Percentiles rank a stretch among this genome's conserved stretches.
Evolutionary conservation across 2,888 invertebrate species (phyloP).

Genomic region (Diarsia brunnea): DNA sequence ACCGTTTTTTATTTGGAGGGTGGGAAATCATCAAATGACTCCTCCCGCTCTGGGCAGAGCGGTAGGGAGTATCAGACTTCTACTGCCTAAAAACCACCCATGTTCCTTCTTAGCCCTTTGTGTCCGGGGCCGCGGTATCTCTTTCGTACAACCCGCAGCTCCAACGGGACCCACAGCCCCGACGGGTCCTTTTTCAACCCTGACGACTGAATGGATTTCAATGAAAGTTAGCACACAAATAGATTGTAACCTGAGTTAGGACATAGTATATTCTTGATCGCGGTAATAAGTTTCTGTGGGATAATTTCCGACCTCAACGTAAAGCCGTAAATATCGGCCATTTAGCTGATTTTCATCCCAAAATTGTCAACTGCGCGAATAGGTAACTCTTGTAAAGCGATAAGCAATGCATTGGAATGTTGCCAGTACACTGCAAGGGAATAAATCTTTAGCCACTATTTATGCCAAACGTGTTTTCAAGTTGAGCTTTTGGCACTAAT

Average conservation of each 20-base stretch:
- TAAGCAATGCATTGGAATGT: constrained; percentile 48
- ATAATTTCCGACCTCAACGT: neutral
- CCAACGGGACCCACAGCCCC: too few species aligned
- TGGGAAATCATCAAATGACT: too few species aligned
- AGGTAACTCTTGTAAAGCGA: constrained; percentile 50
- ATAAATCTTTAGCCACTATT: constrained; percentile 52
- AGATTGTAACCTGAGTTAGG: neutral
- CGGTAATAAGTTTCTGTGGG: neutral
- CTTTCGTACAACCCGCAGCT: too few species aligned
- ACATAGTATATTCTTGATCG: neutral
- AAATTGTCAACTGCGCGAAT: constrained; percentile 42
- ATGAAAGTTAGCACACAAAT: neutral
- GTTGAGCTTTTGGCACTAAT: constrained; percentile 53
- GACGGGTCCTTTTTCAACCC: neutral
- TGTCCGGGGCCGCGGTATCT: too few species aligned
- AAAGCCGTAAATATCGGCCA: constrained; percentile 8
- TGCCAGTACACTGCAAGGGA: constrained; percentile 51
- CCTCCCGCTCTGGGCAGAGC: too few species aligned
- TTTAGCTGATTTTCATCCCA: constrained; percentile 40
- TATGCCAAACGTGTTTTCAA: constrained; percentile 59
- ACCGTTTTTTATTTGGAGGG: too few species aligned
- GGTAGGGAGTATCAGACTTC: too few species aligned
- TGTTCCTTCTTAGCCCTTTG: too few species aligned
- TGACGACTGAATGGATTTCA: neutral
- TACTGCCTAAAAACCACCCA: too few species aligned